Evolutionary conservation across 2,113 vertebrate genomes (phyloP), one percentile per base, ranked within the genome.

Genomic region (Toxostoma redivivum): DNA sequence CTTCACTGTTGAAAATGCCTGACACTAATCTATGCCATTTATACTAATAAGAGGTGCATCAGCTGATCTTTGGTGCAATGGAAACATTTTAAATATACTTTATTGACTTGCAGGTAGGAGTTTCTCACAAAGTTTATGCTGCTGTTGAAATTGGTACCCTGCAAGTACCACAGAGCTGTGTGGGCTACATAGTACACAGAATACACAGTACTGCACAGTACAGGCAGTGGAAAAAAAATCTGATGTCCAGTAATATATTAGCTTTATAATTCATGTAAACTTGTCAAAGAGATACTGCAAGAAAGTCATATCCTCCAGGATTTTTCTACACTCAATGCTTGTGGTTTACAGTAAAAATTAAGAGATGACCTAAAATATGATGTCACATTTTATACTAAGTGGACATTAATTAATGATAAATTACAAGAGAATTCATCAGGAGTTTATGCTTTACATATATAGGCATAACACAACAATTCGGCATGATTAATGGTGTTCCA

Each of bases 21-120:
- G 98, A 98, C 98, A 98, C 98, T 98, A 98, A 98, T 98, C 97
- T 98, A 92, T 95, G 96, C 94, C 97, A 97, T 98, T 98, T 98
- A 98, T 98, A 98, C 97, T 98, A 98, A 98, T 98, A 98, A 98
- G 96, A 97, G 84, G 97, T 97, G 91, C 90, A 98, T 97, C 98
- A 98, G 95, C 94, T 98, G 97, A 97, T 98, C 96, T 96, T 98
- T 97, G 95, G 92, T 97, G 87, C 97, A 97, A 95, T 97, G 91
- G 97, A 98, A 98, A 96, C 94, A 96, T 97, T 94, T 94, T 77
- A 97, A 97, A 97, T 95, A 94, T 94, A 94, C 92, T 97, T 97
- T 95, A 96, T 95, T 96, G 95, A 97, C 95, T 86, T 96, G 95
- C 92, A 95, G 54, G 31, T 86, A 97, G 82, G 79, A 93, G 88